A percentile compares a stretch with the other conserved stretches of the same genome.
Conservation (phyloP, 2,113 vertebrate genomes). For the Riparia riparia region DNA sequence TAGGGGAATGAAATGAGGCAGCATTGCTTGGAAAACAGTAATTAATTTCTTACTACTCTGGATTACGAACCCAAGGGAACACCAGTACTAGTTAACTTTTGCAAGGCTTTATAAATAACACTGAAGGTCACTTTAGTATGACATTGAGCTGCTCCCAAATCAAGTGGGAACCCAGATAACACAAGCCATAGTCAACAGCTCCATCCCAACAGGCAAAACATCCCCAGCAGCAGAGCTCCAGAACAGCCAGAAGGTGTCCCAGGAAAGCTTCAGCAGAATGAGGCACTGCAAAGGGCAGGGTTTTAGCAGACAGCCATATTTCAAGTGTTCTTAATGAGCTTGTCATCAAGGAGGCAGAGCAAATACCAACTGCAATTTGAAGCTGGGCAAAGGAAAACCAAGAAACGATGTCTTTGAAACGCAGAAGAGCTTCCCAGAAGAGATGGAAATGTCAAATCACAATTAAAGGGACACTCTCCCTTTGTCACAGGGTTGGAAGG, state of each 20-base stretch:
- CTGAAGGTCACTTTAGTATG: not conserved
- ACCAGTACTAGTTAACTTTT: not conserved
- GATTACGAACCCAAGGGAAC: not conserved
- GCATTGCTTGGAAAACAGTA: not conserved
- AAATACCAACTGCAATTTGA: not conserved
- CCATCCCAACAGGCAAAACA: not conserved
- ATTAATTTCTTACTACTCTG: not conserved
- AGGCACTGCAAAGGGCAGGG: not conserved
- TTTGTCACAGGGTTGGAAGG: fast-evolving
- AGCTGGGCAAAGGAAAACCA: not conserved
- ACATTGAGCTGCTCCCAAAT: not conserved
- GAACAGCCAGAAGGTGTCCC: not conserved
- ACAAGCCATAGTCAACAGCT: not conserved
- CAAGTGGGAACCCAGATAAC: not conserved
- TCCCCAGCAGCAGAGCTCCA: not conserved
- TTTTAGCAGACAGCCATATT: not conserved
- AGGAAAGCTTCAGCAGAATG: not conserved
- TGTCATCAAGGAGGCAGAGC: not conserved
- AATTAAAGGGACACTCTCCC: not conserved
- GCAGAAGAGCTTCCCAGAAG: not conserved
- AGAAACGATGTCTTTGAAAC: not conserved
- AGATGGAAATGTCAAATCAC: not conserved
- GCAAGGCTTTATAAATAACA: not conserved
- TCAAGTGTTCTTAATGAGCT: not conserved
- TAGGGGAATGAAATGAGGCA: not conserved